These are phyloP conservation scores for Phortica magna DNA, from an alignment of 2,888 invertebrate genomes.

Conservation along the genomic window DNA sequence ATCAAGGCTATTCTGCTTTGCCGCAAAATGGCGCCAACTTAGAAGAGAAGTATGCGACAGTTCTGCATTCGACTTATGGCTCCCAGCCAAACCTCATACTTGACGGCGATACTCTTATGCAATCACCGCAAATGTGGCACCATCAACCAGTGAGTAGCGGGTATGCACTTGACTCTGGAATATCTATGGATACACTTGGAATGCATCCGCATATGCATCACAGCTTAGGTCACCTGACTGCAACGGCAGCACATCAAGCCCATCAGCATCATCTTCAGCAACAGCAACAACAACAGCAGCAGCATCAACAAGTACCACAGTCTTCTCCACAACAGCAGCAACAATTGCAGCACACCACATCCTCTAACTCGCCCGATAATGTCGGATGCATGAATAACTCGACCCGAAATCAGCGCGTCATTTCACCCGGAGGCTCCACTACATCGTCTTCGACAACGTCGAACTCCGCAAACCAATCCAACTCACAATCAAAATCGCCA, in stretches of 20 bases:
- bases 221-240: constrained; percentile 56
- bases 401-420: constrained; percentile 71
- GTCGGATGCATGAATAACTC: constrained; percentile 50
- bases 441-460: constrained; percentile 65
- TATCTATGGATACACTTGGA: constrained; percentile 66
- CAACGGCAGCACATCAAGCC: constrained; percentile 45
- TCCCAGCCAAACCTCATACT: constrained; percentile 57
- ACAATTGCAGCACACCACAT: constrained; percentile 58
- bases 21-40: constrained; percentile 63
- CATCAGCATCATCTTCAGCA: constrained; percentile 52
- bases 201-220: constrained; percentile 75
- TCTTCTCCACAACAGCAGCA: constrained; percentile 53
- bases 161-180: constrained; percentile 59
- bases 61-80: constrained; percentile 81
- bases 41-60: constrained; percentile 78
- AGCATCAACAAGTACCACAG: constrained; percentile 53
- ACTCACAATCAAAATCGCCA: constrained; percentile 74
- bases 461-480: constrained; percentile 56
- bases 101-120: constrained; percentile 72
- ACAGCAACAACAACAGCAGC: constrained; percentile 55
- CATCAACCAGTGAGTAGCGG: constrained; percentile 67
- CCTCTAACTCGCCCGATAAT: constrained; percentile 58
- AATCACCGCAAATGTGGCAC: constrained; percentile 72
- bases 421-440: constrained; percentile 74
- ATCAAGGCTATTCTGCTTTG: constrained; percentile 54